Conservation (phyloP, 64 coral and sea anemone genomes). For the Pocillopora verrucosa region DNA sequence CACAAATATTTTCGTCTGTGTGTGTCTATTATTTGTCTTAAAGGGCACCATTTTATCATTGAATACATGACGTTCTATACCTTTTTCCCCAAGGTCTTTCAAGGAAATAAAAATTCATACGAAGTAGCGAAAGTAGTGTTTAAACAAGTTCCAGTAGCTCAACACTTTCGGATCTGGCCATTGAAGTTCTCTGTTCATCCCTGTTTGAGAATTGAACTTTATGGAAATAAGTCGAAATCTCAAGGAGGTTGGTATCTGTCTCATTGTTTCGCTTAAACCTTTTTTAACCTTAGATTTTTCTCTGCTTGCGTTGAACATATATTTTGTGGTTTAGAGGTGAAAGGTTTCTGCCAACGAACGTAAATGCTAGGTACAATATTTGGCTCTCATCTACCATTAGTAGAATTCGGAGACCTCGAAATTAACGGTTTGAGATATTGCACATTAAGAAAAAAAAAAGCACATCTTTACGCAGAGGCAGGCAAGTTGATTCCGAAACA, state of each 20-base stretch:
- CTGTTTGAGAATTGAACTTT: constrained; percentile 30
- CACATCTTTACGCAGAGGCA: no score
- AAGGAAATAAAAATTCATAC: constrained; percentile 29
- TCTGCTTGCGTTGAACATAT: no score
- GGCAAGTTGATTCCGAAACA: no score
- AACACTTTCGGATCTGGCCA: constrained; percentile 19
- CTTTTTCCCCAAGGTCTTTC: neutral
- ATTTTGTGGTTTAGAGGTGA: no score
- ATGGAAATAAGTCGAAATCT: neutral
- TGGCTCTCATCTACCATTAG: no score
- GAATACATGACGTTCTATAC: neutral
- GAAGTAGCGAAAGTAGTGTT: neutral
- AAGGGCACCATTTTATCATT: neutral
- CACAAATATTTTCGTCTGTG: neutral
- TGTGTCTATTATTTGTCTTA: neutral
- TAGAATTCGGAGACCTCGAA: no score
- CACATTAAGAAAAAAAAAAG: no score
- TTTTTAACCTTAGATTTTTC: no score
- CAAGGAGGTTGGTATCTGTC: neutral
- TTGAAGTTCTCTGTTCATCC: neutral
- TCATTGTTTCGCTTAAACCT: no score
- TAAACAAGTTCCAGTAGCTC: neutral
- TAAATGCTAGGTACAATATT: no score
- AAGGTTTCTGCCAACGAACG: no score
- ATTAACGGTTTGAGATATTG: no score